These are phyloP conservation scores for Ornithorhynchus anatinus DNA, from an alignment of 2,113 vertebrate genomes.

Conservation along the genomic window DNA sequence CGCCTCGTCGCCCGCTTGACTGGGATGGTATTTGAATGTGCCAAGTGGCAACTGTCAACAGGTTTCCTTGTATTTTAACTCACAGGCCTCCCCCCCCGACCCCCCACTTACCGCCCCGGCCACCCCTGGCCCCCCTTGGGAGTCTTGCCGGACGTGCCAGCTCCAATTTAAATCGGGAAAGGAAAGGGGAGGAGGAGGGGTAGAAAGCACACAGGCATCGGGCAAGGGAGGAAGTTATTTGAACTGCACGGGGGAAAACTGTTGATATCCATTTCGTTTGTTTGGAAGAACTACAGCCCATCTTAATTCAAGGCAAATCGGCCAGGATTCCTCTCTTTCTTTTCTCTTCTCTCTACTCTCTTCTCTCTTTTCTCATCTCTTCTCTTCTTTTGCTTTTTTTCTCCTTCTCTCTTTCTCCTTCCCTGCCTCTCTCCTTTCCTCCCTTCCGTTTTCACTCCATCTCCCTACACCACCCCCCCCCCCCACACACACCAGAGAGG, in stretches of 20 bases:
- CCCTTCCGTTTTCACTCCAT: no score
- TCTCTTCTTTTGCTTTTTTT: no score
- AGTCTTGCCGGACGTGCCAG: no score
- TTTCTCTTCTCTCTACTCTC: no score
- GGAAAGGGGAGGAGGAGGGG: not conserved
- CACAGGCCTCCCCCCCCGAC: not conserved
- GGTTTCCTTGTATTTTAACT: not conserved
- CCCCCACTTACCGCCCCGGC: no score
- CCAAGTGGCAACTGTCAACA: not conserved
- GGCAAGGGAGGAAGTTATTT: not conserved
- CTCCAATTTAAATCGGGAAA: not conserved
- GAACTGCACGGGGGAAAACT: not conserved
- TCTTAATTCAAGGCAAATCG: not conserved
- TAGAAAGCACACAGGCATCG: accelerated
- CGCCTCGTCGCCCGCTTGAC: not conserved
- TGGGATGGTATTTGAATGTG: not conserved
- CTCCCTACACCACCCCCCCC: no score
- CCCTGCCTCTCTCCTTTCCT: no score
- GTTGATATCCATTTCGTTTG: not conserved
- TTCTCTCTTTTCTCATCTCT: no score
- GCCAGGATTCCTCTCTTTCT: no score
- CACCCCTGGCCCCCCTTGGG: no score
- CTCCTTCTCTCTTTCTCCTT: no score
- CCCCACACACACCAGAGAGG: no score
- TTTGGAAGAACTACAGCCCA: not conserved